Base-by-base conservation (phyloP, 2,113 vertebrate species). In the Tretioscincus oriximinensis region DNA sequence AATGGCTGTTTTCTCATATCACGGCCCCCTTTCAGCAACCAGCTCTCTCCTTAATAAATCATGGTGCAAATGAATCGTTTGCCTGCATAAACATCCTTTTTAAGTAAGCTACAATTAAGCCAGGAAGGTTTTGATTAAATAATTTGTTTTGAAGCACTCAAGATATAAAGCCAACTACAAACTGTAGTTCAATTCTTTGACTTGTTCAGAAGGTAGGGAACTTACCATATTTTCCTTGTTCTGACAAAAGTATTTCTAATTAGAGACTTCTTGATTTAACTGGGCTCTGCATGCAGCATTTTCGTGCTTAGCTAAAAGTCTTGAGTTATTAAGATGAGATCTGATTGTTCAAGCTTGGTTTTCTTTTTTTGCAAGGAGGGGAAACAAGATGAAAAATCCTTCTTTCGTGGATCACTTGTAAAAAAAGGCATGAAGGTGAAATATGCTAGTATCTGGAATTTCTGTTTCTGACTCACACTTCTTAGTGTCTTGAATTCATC, bases 401-500 rank as follows among this genome's bases (percentile, higher is more conserved):
- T 45, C 7, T 66, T 49, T 61, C 75, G 73, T 20, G 26, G 31
- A 60, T 45, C 24, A 14, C 47, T 60, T 72, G 69, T 68, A 18
- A 26, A 73, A 73, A 41, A 76, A 24, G 70, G 67, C 66, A 31
- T 70, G 41, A 61, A 77, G 69, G 70, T 78, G 61, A 73, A 73
- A 54, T 47, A 54, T 60, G 61, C 49, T 83, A 35, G 69, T 83
- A 45, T 73, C 47, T 83, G 81, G 64, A 73, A 73, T 78, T 61
- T 70, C 76, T 73, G 61, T 73, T 83, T 73, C 81, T 73, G 76
- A 73, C 76, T 78, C 70, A 77, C 21, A 3, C 31, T 47, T 73
- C 41, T 61, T 20, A 73, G 67, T 49, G 49, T 26, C 69, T 73
- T 66, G 64, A 76, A 67, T 47, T 78, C 76, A 68, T 83, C 81